A percentile compares a stretch with the other conserved stretches of the same genome.
phyloP scores from a whole-genome alignment of 30 jellyfish, hydroid and myxozoan genomes.

The Euphysa ruthae region DNA sequence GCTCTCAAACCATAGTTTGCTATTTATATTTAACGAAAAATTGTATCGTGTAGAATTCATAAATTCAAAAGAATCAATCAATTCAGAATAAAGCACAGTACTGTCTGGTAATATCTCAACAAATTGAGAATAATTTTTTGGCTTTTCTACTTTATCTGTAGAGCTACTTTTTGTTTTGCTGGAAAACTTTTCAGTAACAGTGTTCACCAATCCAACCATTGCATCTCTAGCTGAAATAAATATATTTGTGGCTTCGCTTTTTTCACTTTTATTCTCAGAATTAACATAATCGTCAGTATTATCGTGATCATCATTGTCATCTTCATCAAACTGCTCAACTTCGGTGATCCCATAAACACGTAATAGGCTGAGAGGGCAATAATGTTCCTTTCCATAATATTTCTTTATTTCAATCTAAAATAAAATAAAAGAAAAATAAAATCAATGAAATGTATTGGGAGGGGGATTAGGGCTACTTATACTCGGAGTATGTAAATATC shows the following conservation, averaged over 20 bases:
- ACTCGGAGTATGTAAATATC: too few relatives aligned
- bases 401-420: slow-evolving; percentile 63
- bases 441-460: background rate
- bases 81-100: background rate
- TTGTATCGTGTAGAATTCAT: background rate
- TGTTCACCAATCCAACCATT: slow-evolving; percentile 63
- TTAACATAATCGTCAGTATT: slow-evolving; percentile 19
- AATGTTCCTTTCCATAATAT: slow-evolving; percentile 91
- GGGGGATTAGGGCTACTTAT: background rate
- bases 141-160: background rate
- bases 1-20: background rate
- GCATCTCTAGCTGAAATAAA: slow-evolving; percentile 61
- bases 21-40: background rate
- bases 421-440: background rate
- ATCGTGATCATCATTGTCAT: slow-evolving; percentile 32
- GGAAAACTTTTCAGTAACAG: slow-evolving; percentile 69
- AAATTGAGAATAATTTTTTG: background rate
- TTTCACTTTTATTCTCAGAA: background rate
- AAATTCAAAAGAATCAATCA: background rate
- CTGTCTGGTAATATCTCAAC: background rate
- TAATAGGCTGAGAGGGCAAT: slow-evolving; percentile 93
- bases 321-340: slow-evolving; percentile 85
- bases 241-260: slow-evolving; percentile 2
- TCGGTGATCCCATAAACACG: slow-evolving; percentile 93
- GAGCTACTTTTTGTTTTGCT: slow-evolving; percentile 1